These are phyloP conservation scores for Osedax fenrisi DNA, from an alignment of 2,888 invertebrate genomes.

Conservation along the genomic window DNA sequence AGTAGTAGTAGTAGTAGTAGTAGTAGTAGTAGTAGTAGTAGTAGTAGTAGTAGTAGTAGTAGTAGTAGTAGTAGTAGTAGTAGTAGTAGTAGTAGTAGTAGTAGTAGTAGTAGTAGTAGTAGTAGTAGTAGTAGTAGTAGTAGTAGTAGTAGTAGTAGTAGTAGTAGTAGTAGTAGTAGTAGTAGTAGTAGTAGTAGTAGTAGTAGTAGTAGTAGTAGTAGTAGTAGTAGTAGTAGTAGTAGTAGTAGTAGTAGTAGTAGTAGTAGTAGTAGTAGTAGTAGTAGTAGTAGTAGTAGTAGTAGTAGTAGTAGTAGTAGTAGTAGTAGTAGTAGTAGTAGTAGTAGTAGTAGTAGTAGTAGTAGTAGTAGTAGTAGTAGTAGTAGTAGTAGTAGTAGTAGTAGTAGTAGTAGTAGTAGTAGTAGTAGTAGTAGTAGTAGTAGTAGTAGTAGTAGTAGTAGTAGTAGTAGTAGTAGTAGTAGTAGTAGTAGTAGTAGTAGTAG, in stretches of 20 bases:
- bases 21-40: neutral
- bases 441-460: neutral
- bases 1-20: slow-evolving; percentile 6
- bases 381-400: slow-evolving; percentile 14
- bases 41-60: neutral
- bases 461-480: neutral
- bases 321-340: slow-evolving; percentile 16
- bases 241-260: slow-evolving; percentile 9
- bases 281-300: slow-evolving; percentile 16
- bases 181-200: slow-evolving; percentile 11
- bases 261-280: slow-evolving; percentile 16
- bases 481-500: neutral
- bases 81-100: slow-evolving; percentile 3
- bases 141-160: neutral
- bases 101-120: slow-evolving; percentile 16
- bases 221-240: slow-evolving; percentile 16
- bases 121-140: slow-evolving; percentile 24
- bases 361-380: slow-evolving; percentile 11
- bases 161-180: neutral
- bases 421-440: neutral
- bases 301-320: slow-evolving; percentile 18
- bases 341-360: slow-evolving; percentile 18
- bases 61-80: neutral
- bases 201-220: slow-evolving; percentile 16
- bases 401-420: neutral